Conservation (phyloP, 2,797 vertebrate species). For the Danio jaintianensis region DNA sequence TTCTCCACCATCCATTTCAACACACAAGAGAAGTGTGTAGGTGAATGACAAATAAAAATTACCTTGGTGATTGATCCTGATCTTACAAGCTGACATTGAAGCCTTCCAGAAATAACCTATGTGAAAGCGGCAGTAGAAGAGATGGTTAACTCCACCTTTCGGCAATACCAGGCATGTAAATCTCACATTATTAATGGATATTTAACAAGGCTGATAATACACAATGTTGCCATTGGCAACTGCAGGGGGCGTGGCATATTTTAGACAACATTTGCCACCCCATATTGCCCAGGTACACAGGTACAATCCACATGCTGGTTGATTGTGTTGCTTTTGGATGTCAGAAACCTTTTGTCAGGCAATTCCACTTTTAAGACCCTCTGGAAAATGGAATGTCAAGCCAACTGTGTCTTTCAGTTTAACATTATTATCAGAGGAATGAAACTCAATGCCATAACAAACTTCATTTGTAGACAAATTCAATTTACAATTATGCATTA, state of each 20-base stretch:
- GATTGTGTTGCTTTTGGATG: neutral
- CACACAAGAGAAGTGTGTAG: constrained; percentile 14
- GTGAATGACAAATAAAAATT: constrained; percentile 35
- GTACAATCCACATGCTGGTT: neutral
- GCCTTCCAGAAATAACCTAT: constrained; percentile 51
- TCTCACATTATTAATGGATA: constrained; percentile 69
- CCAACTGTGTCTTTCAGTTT: neutral
- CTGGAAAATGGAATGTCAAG: neutral
- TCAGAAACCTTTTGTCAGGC: neutral
- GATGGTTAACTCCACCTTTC: constrained; percentile 50
- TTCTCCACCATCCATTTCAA: constrained; percentile 44
- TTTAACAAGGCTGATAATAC: constrained; percentile 73
- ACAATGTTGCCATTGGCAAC: constrained; percentile 67
- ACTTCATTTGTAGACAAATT: neutral
- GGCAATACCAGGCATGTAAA: constrained; percentile 44
- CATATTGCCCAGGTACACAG: constrained; percentile 21
- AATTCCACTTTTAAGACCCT: neutral
- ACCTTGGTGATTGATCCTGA: constrained; percentile 57
- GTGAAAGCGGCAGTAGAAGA: constrained; percentile 47
- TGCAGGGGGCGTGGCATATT: constrained; percentile 75
- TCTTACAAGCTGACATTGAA: constrained; percentile 51
- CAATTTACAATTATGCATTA: neutral
- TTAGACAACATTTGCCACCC: constrained; percentile 72
- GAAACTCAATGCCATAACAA: neutral
- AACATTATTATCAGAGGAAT: neutral